phyloP scores from a whole-genome alignment of 2,113 vertebrate genomes.

The Strix aluco region DNA sequence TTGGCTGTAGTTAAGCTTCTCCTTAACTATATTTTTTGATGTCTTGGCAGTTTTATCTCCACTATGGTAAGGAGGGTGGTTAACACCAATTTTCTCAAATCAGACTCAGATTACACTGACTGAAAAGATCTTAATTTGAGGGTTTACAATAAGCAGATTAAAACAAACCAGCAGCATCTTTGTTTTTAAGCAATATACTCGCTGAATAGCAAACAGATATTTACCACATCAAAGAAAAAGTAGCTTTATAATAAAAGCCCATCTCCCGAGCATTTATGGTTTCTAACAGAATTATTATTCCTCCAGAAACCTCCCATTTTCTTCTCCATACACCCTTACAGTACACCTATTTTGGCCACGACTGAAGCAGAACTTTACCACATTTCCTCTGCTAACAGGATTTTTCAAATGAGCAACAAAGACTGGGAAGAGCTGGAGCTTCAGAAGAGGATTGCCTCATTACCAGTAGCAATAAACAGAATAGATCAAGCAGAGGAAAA shows the following conservation, averaged over 20 bases:
- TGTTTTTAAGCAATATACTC: neutral
- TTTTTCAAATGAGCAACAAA: conserved; percentile 7
- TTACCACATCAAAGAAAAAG: neutral
- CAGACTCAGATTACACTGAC: neutral
- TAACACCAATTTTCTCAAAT: conserved; percentile 4
- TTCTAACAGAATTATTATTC: neutral
- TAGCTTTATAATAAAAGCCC: neutral
- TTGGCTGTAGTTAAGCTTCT: neutral
- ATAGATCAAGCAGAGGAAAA: neutral
- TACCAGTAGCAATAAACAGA: neutral
- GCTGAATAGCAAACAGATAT: neutral
- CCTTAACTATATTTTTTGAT: neutral
- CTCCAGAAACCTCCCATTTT: neutral
- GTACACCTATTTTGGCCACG: neutral
- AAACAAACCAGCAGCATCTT: neutral
- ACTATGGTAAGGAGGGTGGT: neutral
- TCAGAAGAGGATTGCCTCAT: neutral
- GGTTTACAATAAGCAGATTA: conserved; percentile 7
- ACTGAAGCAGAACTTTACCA: neutral
- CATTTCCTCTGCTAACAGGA: neutral
- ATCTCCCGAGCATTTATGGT: neutral
- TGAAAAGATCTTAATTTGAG: conserved; percentile 32
- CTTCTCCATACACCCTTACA: neutral
- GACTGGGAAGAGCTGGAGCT: neutral
- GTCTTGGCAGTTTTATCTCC: neutral